Conservation (phyloP, 2,888 invertebrate genomes). For the Chymomyza caudatula region DNA sequence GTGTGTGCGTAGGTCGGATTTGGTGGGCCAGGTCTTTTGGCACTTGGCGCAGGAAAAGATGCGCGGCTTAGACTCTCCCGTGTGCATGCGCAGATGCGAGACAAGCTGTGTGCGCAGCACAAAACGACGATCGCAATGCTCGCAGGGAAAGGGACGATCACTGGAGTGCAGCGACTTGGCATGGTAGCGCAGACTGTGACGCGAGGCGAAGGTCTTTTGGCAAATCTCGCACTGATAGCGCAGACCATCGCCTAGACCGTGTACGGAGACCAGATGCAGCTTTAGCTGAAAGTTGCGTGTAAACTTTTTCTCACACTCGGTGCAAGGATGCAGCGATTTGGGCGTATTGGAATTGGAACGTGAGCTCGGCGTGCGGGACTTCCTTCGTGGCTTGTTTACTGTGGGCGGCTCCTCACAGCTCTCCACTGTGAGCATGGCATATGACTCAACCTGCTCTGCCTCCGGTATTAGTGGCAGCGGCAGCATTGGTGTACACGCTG, state of each 20-base stretch:
- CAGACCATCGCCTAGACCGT: constrained; percentile 64
- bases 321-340: constrained; percentile 54
- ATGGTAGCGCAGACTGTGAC: constrained; percentile 71
- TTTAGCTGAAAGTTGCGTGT: constrained; percentile 72
- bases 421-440: background rate
- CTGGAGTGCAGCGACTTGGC: constrained; percentile 64
- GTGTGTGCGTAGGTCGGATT: constrained; percentile 71
- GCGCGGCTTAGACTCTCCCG: constrained; percentile 67
- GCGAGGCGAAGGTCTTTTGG: constrained; percentile 66
- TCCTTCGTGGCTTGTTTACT: constrained; percentile 15
- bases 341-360: constrained; percentile 3
- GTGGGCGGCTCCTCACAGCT: background rate
- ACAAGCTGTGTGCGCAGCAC: constrained; percentile 67
- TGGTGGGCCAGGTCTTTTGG: constrained; percentile 70
- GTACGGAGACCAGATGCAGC: constrained; percentile 67
- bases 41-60: constrained; percentile 64
- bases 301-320: constrained; percentile 70
- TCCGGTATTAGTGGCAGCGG: constrained; percentile 15
- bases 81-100: constrained; percentile 70
- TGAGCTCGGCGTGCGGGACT: background rate
- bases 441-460: background rate
- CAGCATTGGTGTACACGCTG: background rate
- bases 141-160: constrained; percentile 64
- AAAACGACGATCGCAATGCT: constrained; percentile 60
- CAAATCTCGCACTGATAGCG: constrained; percentile 64